These are phyloP conservation scores for Hippocampus kuda DNA, from an alignment of 2,797 vertebrate genomes.

Conservation along the genomic window DNA sequence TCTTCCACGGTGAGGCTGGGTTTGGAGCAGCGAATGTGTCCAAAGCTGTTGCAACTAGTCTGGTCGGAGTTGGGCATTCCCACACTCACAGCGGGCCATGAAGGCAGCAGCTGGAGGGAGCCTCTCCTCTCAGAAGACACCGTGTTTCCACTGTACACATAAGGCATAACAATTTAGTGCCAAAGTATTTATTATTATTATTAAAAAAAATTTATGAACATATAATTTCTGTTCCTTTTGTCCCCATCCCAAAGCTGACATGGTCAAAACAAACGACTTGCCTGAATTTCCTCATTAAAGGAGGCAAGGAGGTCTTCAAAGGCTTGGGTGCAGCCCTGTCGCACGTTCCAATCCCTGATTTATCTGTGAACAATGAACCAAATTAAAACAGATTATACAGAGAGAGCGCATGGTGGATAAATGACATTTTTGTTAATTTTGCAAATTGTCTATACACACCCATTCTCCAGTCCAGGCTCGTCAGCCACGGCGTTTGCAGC, in stretches of 20 bases:
- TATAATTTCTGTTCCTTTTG: not conserved
- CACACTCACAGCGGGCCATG: constrained; percentile 41
- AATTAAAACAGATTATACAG: not conserved
- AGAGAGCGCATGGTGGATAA: not conserved
- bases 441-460: constrained; percentile 43
- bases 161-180: not conserved
- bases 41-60: constrained; percentile 24
- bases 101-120: constrained; percentile 61
- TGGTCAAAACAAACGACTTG: constrained; percentile 24
- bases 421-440: not conserved
- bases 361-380: constrained; percentile 47
- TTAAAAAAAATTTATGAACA: no score
- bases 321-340: constrained; percentile 46
- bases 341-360: constrained; percentile 46
- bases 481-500: constrained; percentile 64
- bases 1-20: constrained; percentile 69
- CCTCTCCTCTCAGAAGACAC: constrained; percentile 46
- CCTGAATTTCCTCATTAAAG: constrained; percentile 64
- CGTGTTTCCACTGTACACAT: constrained; percentile 29
- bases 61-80: constrained; percentile 34
- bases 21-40: constrained; percentile 56
- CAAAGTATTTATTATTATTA: not conserved
- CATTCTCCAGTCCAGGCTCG: constrained; percentile 61
- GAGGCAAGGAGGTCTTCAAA: constrained; percentile 50
- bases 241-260: not conserved